A percentile compares a stretch with the other conserved stretches of the same genome.
phyloP scores from a whole-genome alignment of 1,140 invertebrate species.

The Melitaea cinxia region DNA sequence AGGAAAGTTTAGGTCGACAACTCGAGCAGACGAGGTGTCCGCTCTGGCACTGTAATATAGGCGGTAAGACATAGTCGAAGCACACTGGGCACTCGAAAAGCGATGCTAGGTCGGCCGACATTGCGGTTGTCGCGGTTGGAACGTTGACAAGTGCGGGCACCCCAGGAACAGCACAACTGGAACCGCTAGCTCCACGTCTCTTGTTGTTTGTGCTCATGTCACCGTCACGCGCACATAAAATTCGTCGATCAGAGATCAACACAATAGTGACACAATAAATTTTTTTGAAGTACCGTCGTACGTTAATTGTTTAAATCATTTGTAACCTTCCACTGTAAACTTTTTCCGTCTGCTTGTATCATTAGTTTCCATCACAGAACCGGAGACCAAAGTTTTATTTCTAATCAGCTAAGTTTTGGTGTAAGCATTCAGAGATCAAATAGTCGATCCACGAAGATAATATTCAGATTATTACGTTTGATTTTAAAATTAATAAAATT shows the following conservation, averaged over 20 bases:
- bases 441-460: conserved; percentile 15
- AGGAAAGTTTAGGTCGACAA: conserved; percentile 97
- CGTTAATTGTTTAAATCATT: conserved; percentile 55
- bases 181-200: conserved; percentile 76
- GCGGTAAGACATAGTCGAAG: conserved; percentile 99
- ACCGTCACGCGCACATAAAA: conserved; percentile 72
- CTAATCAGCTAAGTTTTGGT: conserved; percentile 41
- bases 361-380: conserved; percentile 73
- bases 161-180: conserved; percentile 77
- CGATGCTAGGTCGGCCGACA: conserved; percentile 94
- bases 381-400: conserved; percentile 55
- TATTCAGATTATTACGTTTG: conserved; percentile 16
- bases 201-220: conserved; percentile 80
- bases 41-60: conserved; percentile 94
- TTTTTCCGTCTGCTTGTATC: conserved; percentile 61
- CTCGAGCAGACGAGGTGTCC: conserved; percentile 95
- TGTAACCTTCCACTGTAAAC: conserved; percentile 69
- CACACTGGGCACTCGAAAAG: conserved; percentile 99
- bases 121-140: conserved; percentile 82
- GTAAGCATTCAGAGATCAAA: conserved; percentile 28
- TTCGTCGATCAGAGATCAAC: conserved; percentile 59
- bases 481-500: conserved; percentile 26
- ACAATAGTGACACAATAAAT: conserved; percentile 15
- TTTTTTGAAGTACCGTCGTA: conserved; percentile 11
- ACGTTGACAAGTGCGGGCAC: conserved; percentile 75